Conservation (phyloP, 1,140 invertebrate genomes). For the Sitobion miscanthi region DNA sequence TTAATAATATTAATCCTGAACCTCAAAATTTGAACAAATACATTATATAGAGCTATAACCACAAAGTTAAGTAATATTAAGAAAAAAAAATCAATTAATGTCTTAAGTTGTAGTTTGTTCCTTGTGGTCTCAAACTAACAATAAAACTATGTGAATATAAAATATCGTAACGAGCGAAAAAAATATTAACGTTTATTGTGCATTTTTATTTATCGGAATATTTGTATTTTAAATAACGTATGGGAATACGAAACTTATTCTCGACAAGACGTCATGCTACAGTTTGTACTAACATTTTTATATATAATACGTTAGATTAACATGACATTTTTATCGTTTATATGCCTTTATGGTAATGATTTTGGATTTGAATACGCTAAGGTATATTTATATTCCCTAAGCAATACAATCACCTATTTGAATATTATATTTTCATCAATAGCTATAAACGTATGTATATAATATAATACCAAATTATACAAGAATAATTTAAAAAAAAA, state of each 20-base stretch:
- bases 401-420: neutral
- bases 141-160: neutral
- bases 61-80: neutral
- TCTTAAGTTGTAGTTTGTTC: neutral
- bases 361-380: neutral
- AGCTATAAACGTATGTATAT: neutral
- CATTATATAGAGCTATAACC: neutral
- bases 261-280: neutral
- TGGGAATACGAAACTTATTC: neutral
- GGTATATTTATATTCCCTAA: neutral
- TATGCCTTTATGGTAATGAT: neutral
- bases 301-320: neutral
- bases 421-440: neutral
- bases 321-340: slow-evolving; percentile 2
- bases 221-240: neutral
- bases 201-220: neutral
- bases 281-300: neutral
- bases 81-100: neutral
- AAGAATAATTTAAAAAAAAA: neutral
- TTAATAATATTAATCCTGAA: neutral
- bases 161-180: neutral
- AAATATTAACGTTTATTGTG: neutral
- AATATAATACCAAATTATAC: neutral
- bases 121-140: neutral
- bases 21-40: neutral